Evolutionary conservation across 1,140 invertebrate species (phyloP).

Genomic region (Drosophila watanabei): DNA sequence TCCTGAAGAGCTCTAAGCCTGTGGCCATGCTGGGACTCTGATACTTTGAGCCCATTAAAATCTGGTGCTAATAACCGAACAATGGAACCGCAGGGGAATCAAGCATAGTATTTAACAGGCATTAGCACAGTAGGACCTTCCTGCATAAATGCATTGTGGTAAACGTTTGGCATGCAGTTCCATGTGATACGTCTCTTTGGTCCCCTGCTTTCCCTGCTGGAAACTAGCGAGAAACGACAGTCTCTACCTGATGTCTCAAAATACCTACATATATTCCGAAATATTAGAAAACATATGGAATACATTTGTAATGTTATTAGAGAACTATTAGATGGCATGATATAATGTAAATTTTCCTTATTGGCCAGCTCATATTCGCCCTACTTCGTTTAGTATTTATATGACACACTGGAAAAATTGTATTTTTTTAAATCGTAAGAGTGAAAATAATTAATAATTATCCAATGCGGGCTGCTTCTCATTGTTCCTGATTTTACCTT

Average conservation of each 20-base stretch:
- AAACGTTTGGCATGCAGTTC: conserved; percentile 1
- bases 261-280: not conserved
- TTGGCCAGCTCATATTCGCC: not conserved
- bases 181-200: not conserved
- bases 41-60: conserved; percentile 1
- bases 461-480: not conserved
- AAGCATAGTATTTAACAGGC: not conserved
- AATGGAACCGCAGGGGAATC: conserved; percentile 1
- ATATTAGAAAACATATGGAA: not conserved
- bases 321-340: not conserved
- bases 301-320: not conserved
- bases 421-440: not conserved
- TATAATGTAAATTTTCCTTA: not conserved
- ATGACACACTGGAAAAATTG: not conserved
- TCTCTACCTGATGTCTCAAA: not conserved
- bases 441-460: not conserved
- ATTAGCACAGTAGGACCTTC: not conserved
- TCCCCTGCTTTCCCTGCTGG: not conserved
- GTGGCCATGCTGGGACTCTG: not conserved
- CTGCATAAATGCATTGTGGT: conserved; percentile 4
- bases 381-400: not conserved
- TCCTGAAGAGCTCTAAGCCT: not conserved
- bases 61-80: conserved; percentile 10
- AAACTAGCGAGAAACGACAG: not conserved
- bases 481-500: not conserved